Evolutionary conservation across 2,113 vertebrate genomes (phyloP).

Genomic region (Myotis brandtii): DNA sequence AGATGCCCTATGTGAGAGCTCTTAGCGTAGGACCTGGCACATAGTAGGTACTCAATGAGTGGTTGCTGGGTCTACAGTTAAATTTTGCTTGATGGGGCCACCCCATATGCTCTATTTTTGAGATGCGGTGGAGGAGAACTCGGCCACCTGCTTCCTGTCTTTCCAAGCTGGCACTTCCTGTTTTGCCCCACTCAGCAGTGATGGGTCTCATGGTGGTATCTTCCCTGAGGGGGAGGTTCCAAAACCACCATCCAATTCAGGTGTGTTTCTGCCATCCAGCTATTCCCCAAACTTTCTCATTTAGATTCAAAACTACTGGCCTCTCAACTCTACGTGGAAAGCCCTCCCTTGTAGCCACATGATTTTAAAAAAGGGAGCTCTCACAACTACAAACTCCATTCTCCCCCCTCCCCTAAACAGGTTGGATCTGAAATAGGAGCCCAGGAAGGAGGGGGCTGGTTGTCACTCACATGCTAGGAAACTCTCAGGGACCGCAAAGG

Average conservation of each 20-base stretch:
- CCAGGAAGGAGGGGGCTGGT: background rate
- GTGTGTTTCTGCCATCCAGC: background rate
- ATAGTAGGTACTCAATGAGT: background rate
- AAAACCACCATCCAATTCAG: background rate
- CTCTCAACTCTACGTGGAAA: background rate
- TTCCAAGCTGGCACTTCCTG: slow-evolving; percentile 30
- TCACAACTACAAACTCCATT: background rate
- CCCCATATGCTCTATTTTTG: slow-evolving; percentile 9
- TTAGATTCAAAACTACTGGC: background rate
- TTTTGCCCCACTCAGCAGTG: background rate
- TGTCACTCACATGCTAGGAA: background rate
- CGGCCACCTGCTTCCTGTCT: slow-evolving; percentile 65
- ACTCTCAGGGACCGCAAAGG: slow-evolving; percentile 55
- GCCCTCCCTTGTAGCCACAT: background rate
- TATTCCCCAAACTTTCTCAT: background rate
- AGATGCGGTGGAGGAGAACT: background rate
- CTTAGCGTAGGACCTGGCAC: background rate
- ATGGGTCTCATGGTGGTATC: background rate
- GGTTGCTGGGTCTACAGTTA: background rate
- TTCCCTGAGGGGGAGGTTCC: background rate
- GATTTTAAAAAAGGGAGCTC: background rate
- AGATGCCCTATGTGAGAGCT: background rate
- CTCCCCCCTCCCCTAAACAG: background rate
- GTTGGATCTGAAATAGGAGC: background rate
- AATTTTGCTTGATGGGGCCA: background rate